Base-by-base conservation (phyloP, 1,140 invertebrate genomes). In the Papilio dardanus region DNA sequence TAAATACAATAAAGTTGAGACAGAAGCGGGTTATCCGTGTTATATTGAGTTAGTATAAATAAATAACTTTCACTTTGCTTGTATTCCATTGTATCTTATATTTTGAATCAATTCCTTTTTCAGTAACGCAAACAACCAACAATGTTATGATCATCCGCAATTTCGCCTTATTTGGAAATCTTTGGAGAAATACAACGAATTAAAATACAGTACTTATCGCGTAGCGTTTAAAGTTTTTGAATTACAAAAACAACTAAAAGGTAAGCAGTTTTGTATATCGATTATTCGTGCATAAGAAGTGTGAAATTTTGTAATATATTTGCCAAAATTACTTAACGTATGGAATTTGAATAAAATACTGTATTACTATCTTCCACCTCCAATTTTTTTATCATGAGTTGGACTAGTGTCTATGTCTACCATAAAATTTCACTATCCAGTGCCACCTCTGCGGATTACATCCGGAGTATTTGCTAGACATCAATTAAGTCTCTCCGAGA, bases 201-300 rank as follows among this genome's bases (percentile, higher is more conserved):
- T 98, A 37, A 95, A 96, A 88, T 98, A 97, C 92, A 95, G 96
- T 78, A 95, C 96, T 24, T 98, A 98, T 91, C 94, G 97, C 81
- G 96, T 96, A 58, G 97, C 97, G 16, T 96, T 97, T 90, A 98
- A 98, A 93, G 93, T 98, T 69, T 93, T 96, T 80, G 94, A 95
- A 74, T 87, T 98, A 75, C 97, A 97, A 93, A 94, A 94, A 77
- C 85, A 93, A 77, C 88, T 96, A 68, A 92, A 94, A 87, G 94
- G 96, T 96, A 94, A 66, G n/a, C n/a, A 33, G 35, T 71, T 74
- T 28, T 73, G 33, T 16, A 12, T 67, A 19, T 40, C 21, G 14
- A 66, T 62, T 37, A 62, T 66, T 74, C 19, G 12, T 58, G 5
- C 19, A 50, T 24, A n/a, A n/a, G 40, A 12, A 42, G 42, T n/a